Conservation (phyloP, 2,888 invertebrate species). For the Chymomyza fuscimana region DNA sequence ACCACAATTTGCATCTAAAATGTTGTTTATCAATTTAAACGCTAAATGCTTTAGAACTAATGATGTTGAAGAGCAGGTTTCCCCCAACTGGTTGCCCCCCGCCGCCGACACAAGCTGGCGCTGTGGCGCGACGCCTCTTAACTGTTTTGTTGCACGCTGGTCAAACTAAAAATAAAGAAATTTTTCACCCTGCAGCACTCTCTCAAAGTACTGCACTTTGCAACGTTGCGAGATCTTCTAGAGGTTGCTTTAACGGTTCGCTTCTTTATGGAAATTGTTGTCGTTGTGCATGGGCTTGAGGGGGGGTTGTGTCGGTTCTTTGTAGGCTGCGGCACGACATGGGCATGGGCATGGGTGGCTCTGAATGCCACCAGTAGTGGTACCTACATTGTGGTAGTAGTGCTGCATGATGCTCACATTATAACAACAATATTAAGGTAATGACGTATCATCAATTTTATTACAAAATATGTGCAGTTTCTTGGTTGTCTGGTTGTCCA, state of each 20-base stretch:
- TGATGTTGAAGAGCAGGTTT: slow-evolving; percentile 48
- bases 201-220: background rate
- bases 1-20: slow-evolving; percentile 71
- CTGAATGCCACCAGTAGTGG: background rate
- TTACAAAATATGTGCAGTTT: slow-evolving; percentile 66
- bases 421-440: slow-evolving; percentile 71
- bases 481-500: background rate
- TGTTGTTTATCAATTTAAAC: slow-evolving; percentile 72
- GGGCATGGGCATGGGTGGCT: background rate
- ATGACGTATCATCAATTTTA: slow-evolving; percentile 74
- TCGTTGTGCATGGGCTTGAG: background rate
- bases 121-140: slow-evolving; percentile 5
- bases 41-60: slow-evolving; percentile 70
- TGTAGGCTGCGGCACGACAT: background rate
- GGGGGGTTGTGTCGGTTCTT: background rate
- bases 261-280: slow-evolving; percentile 22
- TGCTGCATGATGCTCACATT: slow-evolving; percentile 50
- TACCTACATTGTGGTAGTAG: background rate
- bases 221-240: background rate
- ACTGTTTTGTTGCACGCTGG: slow-evolving; percentile 15
- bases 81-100: background rate
- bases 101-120: slow-evolving; percentile 3
- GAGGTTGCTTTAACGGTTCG: slow-evolving; percentile 35
- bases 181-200: slow-evolving; percentile 59
- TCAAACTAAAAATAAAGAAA: slow-evolving; percentile 62